Conservation (phyloP, 2,113 vertebrate species). For the Asarcornis scutulata region DNA sequence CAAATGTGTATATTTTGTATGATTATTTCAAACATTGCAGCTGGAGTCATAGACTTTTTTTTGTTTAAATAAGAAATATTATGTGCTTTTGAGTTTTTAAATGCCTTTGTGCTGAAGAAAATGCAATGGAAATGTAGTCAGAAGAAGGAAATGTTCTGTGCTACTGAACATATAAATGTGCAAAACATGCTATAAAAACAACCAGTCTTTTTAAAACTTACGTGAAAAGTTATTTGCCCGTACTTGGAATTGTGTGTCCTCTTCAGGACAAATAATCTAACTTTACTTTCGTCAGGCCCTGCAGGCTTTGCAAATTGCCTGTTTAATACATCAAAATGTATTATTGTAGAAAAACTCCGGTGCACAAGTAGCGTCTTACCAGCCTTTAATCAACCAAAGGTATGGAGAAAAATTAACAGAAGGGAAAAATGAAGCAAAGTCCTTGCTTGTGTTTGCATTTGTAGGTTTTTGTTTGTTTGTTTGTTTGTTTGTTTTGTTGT, state of each 20-base stretch:
- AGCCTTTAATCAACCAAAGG: conserved; percentile 27
- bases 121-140: conserved; percentile 57
- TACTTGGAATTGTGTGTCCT: conserved; percentile 9
- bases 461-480: background rate
- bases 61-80: conserved; percentile 76
- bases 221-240: background rate
- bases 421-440: background rate
- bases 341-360: background rate
- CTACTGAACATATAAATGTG: conserved; percentile 36
- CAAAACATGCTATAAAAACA: conserved; percentile 35
- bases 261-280: conserved; percentile 45
- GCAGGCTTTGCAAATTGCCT: conserved; percentile 1
- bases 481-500: no score
- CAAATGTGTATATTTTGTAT: conserved; percentile 91
- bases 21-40: conserved; percentile 79
- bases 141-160: conserved; percentile 41
- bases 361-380: background rate
- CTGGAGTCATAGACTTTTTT: conserved; percentile 76
- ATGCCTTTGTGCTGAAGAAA: conserved; percentile 72
- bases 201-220: conserved; percentile 12
- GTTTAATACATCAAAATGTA: background rate
- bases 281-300: background rate
- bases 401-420: background rate
- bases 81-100: conserved; percentile 75
- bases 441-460: conserved; percentile 43